Percentiles rank a stretch among this genome's conserved stretches.
These are phyloP conservation scores for Brachyrhaphis roseni DNA, from an alignment of 2,797 vertebrate species.

Conservation along the genomic window DNA sequence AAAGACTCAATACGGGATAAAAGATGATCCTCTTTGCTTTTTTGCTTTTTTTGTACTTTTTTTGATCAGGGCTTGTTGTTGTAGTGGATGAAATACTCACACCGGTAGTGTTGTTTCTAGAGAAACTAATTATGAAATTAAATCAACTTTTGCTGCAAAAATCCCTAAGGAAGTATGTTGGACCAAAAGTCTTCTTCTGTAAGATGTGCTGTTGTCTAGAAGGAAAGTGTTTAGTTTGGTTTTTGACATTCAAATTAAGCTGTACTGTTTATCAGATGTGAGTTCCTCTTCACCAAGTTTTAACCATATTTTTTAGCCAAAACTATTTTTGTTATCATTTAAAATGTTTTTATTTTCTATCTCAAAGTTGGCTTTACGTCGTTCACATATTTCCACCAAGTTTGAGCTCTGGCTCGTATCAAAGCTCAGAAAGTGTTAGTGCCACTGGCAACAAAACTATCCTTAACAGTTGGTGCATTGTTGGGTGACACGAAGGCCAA, in stretches of 20 bases:
- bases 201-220: not conserved
- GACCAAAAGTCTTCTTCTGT: not conserved
- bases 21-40: conserved; percentile 36
- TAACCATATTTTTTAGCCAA: not conserved
- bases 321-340: too few relatives aligned
- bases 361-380: not conserved
- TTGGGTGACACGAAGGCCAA: not conserved
- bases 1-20: conserved; percentile 24
- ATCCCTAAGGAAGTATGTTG: not conserved
- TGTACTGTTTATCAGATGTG: not conserved
- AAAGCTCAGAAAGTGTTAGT: too few relatives aligned
- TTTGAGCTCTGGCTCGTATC: not conserved
- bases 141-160: not conserved
- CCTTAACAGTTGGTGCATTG: not conserved
- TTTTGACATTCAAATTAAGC: not conserved
- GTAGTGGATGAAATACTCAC: not conserved
- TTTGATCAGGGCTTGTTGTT: conserved; percentile 3
- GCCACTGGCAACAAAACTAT: not conserved
- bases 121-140: not conserved
- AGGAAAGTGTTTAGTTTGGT: not conserved
- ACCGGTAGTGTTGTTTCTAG: not conserved
- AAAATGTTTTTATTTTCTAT: not conserved
- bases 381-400: not conserved
- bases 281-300: not conserved
- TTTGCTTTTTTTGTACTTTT: conserved; percentile 1